These are phyloP conservation scores for Drosophila funebris DNA, from an alignment of 1,140 invertebrate species.

Conservation along the genomic window DNA sequence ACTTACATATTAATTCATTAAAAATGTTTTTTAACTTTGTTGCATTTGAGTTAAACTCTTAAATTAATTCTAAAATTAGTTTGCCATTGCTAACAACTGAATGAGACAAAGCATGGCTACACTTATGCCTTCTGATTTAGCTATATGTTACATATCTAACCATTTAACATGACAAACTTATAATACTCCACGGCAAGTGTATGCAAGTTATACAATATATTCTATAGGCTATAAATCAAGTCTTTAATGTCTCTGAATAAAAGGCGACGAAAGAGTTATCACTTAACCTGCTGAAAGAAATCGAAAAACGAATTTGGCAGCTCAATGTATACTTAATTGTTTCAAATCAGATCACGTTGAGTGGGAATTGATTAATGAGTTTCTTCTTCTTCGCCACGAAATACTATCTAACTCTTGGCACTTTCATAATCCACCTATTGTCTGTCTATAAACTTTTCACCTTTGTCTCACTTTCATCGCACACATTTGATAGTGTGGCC, in stretches of 20 bases:
- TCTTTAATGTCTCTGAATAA: slow-evolving; percentile 1
- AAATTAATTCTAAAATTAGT: background rate
- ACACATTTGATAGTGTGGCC: slow-evolving; percentile 24
- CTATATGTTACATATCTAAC: no score
- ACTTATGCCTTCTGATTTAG: no score
- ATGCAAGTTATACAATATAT: background rate
- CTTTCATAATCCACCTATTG: slow-evolving; percentile 28
- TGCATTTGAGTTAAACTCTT: background rate
- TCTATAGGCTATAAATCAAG: slow-evolving; percentile 12
- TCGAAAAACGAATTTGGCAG: slow-evolving; percentile 5
- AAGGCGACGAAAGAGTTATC: slow-evolving; percentile 7
- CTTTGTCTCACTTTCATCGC: slow-evolving; percentile 62
- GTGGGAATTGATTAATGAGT: slow-evolving; percentile 56
- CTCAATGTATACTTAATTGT: slow-evolving; percentile 22
- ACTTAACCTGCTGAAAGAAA: slow-evolving; percentile 3
- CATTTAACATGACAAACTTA: background rate
- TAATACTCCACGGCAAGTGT: background rate
- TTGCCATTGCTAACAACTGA: no score
- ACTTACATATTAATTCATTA: background rate
- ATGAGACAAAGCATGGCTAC: no score
- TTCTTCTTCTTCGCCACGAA: background rate
- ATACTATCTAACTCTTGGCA: slow-evolving; percentile 12
- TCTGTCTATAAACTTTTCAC: slow-evolving; percentile 15
- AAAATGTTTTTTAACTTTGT: background rate
- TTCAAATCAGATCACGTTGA: background rate